Evolutionary conservation across 1,140 invertebrate genomes (phyloP).

Genomic region (Steinernema feltiae): DNA sequence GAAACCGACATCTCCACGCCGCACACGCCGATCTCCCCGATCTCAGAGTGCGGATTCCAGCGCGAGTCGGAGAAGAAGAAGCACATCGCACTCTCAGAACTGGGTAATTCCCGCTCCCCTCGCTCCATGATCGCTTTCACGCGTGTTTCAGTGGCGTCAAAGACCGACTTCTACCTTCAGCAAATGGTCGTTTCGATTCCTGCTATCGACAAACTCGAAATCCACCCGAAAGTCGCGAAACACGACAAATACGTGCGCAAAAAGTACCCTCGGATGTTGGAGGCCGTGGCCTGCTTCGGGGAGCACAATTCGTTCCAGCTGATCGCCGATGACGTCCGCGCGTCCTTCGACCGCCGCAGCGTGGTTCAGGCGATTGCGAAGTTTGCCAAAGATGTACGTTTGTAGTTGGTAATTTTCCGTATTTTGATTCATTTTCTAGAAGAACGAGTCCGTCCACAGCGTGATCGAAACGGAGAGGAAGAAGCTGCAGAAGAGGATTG

Average conservation of each 20-base stretch:
- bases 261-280: slow-evolving; percentile 1
- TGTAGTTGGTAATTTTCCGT: not conserved
- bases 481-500: not conserved
- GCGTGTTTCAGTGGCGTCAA: not conserved
- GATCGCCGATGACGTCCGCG: not conserved
- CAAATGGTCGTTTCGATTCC: slow-evolving; percentile 1
- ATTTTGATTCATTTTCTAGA: not conserved
- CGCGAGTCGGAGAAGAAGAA: not conserved
- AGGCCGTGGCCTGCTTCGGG: not conserved
- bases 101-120: not conserved
- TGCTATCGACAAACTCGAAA: not conserved
- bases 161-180: slow-evolving; percentile 5
- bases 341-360: not conserved
- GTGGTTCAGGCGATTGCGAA: not conserved
- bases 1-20: slow-evolving; percentile 3
- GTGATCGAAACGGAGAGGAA: not conserved
- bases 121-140: too few relatives aligned
- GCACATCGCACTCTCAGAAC: not conserved
- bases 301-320: slow-evolving; percentile 4
- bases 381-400: not conserved
- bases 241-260: not conserved
- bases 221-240: not conserved
- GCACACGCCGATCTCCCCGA: not conserved
- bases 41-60: not conserved
- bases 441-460: not conserved